Conservation (phyloP, 2,113 vertebrate genomes). For the Penelope pileata region DNA sequence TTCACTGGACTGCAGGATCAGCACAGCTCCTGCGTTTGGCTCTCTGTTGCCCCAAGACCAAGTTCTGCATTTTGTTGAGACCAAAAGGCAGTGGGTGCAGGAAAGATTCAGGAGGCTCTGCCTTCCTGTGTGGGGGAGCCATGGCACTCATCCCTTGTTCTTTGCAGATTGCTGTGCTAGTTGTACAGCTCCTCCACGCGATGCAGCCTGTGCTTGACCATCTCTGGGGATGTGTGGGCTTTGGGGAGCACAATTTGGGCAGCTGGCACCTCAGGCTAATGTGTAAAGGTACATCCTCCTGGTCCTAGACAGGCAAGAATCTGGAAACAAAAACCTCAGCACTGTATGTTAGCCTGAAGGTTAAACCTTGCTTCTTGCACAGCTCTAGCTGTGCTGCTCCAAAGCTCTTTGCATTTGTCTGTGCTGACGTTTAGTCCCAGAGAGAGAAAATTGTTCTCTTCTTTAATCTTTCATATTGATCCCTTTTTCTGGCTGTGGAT, state of each 20-base stretch:
- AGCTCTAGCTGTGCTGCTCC: background rate
- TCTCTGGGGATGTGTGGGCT: background rate
- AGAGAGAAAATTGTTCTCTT: conserved; percentile 22
- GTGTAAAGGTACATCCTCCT: background rate
- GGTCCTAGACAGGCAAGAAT: background rate
- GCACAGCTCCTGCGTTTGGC: background rate
- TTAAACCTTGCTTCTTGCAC: background rate
- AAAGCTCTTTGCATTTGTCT: background rate
- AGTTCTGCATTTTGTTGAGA: background rate
- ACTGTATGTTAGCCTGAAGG: background rate
- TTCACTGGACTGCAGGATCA: background rate
- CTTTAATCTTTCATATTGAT: conserved; percentile 7
- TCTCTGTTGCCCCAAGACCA: background rate
- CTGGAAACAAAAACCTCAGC: background rate
- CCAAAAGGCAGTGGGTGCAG: background rate
- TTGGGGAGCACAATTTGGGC: background rate
- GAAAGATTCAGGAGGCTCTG: background rate
- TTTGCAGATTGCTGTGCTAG: fast-evolving
- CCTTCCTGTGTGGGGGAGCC: background rate
- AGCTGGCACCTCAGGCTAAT: background rate
- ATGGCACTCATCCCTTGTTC: background rate
- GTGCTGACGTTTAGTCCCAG: conserved; percentile 7
- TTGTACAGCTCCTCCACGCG: background rate
- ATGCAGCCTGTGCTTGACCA: background rate
- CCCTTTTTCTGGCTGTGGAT: background rate